Evolutionary conservation across 92 coral and sea anemone species (phyloP).

Genomic region (Epizoanthus scotinus): DNA sequence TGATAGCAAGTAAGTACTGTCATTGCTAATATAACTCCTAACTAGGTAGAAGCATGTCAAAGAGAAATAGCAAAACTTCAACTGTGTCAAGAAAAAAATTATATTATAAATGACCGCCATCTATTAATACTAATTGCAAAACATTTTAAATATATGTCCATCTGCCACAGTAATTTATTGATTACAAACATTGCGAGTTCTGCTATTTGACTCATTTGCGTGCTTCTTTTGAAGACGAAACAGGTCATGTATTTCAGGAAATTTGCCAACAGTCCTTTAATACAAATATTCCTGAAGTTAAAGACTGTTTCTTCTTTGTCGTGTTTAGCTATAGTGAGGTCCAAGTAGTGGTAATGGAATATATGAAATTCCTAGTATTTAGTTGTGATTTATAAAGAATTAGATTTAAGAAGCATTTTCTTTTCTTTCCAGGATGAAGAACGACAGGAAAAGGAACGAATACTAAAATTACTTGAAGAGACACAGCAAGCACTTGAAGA

Average conservation of each 20-base stretch:
- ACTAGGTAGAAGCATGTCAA: slow-evolving; percentile 13
- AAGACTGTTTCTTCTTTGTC: neutral
- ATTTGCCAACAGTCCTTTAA: neutral
- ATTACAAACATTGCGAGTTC: neutral
- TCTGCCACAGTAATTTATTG: neutral
- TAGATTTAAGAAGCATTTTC: neutral
- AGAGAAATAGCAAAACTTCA: neutral
- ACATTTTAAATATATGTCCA: neutral
- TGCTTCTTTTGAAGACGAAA: slow-evolving; percentile 18
- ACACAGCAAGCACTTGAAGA: slow-evolving; percentile 86
- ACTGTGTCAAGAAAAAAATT: neutral
- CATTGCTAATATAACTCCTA: neutral
- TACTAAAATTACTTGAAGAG: slow-evolving; percentile 78
- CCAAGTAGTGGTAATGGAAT: too few relatives aligned
- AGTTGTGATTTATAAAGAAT: too few relatives aligned
- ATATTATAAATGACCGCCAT: too few relatives aligned
- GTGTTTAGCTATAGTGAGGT: neutral
- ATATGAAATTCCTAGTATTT: too few relatives aligned
- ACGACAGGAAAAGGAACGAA: slow-evolving; percentile 77
- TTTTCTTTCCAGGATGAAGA: slow-evolving; percentile 85
- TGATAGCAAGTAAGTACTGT: slow-evolving; percentile 32
- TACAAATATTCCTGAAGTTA: neutral
- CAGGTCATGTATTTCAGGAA: neutral
- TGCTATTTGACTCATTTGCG: neutral
- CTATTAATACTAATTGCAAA: too few relatives aligned